Evolutionary conservation across 2,113 vertebrate genomes (phyloP), one percentile per base, ranked within the genome.

Genomic region (Odocoileus hemionus): DNA sequence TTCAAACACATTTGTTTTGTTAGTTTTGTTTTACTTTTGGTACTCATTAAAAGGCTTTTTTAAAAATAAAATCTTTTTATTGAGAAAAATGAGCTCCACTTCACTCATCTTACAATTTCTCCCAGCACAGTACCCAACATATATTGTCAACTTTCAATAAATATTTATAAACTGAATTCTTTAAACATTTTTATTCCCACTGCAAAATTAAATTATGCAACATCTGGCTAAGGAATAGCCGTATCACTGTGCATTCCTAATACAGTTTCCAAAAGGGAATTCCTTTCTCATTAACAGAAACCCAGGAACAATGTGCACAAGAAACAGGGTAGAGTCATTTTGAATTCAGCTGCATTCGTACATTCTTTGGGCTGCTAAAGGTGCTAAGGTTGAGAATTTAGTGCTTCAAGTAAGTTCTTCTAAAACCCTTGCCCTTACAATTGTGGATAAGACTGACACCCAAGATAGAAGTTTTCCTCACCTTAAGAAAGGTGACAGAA

Each of bases 401-500:
- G 52, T 43, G 17, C 45, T 60, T 64, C 1, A 70, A 97, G 3
- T 33, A 45, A 82, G 4, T 61, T 79, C 58, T 89, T 55, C 33
- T 82, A 91, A 93, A 95, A 93, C 16, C 3, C n/a, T 52, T 93
- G 4, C 21, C 45, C n/a, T 54, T 80, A 57, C n/a, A 95, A 55
- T 25, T 95, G 79, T 47, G 47, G 92, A 79, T 54, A 26, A 57
- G 13, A 94, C 19, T 96, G 55, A 61, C 17, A 88, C 5, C 39
- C 39, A 94, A 96, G 36, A 67, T 1, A 57, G 30, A 95, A 33
- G 3, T 36, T 94, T 86, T 7, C 43, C 33, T 79, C 54, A 33
- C 23, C 43, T 91, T 86, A 94, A 61, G 74, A 95, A 90, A 60
- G 43, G 36, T 85, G 36, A 91, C 3, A 12, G 45, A 98, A 98